Evolutionary conservation across 2,888 invertebrate genomes (phyloP).

Genomic region (Endomychus coccineus): DNA sequence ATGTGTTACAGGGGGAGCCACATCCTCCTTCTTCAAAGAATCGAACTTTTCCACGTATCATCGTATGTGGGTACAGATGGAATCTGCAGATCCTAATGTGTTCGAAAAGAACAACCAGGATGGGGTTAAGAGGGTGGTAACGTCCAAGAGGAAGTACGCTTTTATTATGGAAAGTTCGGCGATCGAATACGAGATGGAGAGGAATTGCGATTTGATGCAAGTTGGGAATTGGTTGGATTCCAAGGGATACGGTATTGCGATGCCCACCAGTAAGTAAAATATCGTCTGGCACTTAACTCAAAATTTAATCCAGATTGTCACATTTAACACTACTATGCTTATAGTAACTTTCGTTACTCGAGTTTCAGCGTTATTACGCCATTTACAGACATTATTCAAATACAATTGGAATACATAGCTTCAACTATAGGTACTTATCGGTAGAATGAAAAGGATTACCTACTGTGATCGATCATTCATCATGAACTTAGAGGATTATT

Average conservation of each 20-base stretch:
- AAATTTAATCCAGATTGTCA: too few species aligned
- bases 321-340: background rate
- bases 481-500: background rate
- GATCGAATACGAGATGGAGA: conserved; percentile 84
- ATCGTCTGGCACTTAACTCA: too few species aligned
- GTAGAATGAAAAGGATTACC: background rate
- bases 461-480: background rate
- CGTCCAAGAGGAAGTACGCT: conserved; percentile 76
- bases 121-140: conserved; percentile 77
- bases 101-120: conserved; percentile 77
- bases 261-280: conserved; percentile 71
- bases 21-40: conserved; percentile 81
- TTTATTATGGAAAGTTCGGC: conserved; percentile 95
- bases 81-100: conserved; percentile 71
- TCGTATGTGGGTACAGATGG: conserved; percentile 91
- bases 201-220: conserved; percentile 78
- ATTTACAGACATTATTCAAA: too few species aligned
- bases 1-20: conserved; percentile 81
- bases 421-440: too few species aligned
- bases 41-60: conserved; percentile 86
- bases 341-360: background rate
- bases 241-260: conserved; percentile 90
- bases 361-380: too few species aligned
- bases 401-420: too few species aligned
- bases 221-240: conserved; percentile 73